Percentiles rank a stretch among this genome's conserved stretches.
phyloP scores from a whole-genome alignment of 1,140 invertebrate species.

The Pteromalus puparum region DNA sequence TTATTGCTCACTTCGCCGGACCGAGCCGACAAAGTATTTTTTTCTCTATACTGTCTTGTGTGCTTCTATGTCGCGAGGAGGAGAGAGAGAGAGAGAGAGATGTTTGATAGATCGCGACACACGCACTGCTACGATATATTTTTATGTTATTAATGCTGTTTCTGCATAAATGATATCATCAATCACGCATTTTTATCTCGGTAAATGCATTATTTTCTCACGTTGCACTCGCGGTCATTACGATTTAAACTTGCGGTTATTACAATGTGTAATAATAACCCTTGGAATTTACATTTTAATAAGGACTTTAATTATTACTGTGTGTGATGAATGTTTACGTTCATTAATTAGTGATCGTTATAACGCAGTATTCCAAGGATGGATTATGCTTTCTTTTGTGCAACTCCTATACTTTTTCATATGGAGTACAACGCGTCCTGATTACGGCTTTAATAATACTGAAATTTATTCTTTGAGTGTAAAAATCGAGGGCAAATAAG shows the following conservation, averaged over 20 bases:
- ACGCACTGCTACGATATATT: not conserved
- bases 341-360: not conserved
- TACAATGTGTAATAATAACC: not conserved
- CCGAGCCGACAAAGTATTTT: conserved; percentile 40
- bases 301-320: not conserved
- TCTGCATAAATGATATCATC: conserved; percentile 22
- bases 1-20: conserved; percentile 46
- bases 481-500: not conserved
- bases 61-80: not conserved
- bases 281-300: not conserved
- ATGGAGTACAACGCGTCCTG: too few species aligned
- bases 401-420: not conserved
- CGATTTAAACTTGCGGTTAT: not conserved
- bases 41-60: not conserved
- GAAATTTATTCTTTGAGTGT: too few species aligned
- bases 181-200: conserved; percentile 18
- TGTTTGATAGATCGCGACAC: conserved; percentile 11
- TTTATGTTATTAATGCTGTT: conserved; percentile 39
- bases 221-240: not conserved
- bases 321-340: not conserved
- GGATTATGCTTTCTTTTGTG: too few species aligned
- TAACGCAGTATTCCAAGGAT: not conserved
- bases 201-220: conserved; percentile 6
- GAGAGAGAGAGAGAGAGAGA: not conserved
- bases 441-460: not conserved